phyloP scores from a whole-genome alignment of 92 coral and sea anemone genomes.

The Palythoa heliodiscus region DNA sequence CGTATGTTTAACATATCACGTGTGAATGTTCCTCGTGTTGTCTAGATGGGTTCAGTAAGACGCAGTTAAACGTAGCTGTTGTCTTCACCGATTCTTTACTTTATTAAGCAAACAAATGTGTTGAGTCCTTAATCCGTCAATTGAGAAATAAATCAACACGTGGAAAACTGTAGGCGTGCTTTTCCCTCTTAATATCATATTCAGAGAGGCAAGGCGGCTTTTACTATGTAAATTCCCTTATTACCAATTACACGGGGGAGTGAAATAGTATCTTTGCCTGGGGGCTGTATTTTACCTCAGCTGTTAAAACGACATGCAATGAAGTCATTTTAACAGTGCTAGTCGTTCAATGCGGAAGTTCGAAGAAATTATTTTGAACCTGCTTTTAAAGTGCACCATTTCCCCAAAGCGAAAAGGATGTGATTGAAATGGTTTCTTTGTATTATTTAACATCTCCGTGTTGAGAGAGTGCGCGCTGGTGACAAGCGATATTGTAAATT shows the following conservation, averaged over 20 bases:
- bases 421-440: conserved; percentile 16
- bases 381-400: not conserved
- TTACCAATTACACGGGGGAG: not conserved
- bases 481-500: not conserved
- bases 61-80: too few relatives aligned
- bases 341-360: conserved; percentile 13
- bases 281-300: not conserved
- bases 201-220: not conserved
- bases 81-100: too few relatives aligned
- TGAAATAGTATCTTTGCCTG: not conserved
- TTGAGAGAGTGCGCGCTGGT: not conserved
- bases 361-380: not conserved
- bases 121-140: not conserved
- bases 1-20: too few relatives aligned
- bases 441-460: conserved; percentile 3
- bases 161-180: not conserved
- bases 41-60: too few relatives aligned
- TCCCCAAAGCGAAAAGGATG: not conserved
- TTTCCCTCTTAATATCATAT: not conserved
- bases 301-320: not conserved
- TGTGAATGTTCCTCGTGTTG: too few relatives aligned
- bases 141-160: not conserved
- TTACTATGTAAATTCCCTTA: not conserved
- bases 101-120: too few relatives aligned
- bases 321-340: not conserved